Conservation (phyloP, 2,113 vertebrate genomes). For the Zeus faber region DNA sequence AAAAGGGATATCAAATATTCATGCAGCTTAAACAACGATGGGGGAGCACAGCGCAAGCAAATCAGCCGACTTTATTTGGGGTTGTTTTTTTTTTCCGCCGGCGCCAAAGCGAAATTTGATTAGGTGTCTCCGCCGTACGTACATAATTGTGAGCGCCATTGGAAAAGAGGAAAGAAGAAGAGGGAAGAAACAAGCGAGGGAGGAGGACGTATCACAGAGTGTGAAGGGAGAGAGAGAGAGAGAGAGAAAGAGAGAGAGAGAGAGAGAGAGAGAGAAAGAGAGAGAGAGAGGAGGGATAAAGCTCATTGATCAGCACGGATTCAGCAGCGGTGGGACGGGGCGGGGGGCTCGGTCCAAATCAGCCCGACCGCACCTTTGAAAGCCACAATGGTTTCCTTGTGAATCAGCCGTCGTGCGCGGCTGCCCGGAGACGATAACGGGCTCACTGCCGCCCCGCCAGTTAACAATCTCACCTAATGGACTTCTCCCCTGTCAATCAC, state of each 20-base stretch:
- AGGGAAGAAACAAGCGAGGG: not conserved
- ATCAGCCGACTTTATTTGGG: slow-evolving; percentile 56
- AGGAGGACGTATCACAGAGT: too few species aligned
- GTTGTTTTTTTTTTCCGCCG: slow-evolving; percentile 43
- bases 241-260: not conserved
- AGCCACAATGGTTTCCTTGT: slow-evolving; percentile 75
- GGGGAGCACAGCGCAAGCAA: slow-evolving; percentile 59
- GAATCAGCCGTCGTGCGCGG: slow-evolving; percentile 72
- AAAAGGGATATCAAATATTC: slow-evolving; percentile 63
- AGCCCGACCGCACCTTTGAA: slow-evolving; percentile 78
- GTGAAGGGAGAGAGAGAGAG: too few species aligned
- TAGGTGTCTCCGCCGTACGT: slow-evolving; percentile 35
- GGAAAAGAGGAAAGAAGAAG: slow-evolving; percentile 7
- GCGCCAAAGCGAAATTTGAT: slow-evolving; percentile 41
- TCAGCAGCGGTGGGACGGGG: slow-evolving; percentile 55
- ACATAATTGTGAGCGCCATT: slow-evolving; percentile 43
- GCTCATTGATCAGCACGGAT: slow-evolving; percentile 68
- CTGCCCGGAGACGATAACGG: slow-evolving; percentile 78
- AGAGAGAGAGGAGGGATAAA: slow-evolving; percentile 48
- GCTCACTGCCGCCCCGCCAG: slow-evolving; percentile 58
- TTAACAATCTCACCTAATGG: slow-evolving; percentile 82
- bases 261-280: not conserved
- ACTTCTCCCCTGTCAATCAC: slow-evolving; percentile 78
- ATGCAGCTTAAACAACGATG: slow-evolving; percentile 54
- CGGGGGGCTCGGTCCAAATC: slow-evolving; percentile 61